Evolutionary conservation across 2,797 vertebrate genomes (phyloP), one percentile per base, ranked within the genome.

Genomic region (Rallus crepitans): DNA sequence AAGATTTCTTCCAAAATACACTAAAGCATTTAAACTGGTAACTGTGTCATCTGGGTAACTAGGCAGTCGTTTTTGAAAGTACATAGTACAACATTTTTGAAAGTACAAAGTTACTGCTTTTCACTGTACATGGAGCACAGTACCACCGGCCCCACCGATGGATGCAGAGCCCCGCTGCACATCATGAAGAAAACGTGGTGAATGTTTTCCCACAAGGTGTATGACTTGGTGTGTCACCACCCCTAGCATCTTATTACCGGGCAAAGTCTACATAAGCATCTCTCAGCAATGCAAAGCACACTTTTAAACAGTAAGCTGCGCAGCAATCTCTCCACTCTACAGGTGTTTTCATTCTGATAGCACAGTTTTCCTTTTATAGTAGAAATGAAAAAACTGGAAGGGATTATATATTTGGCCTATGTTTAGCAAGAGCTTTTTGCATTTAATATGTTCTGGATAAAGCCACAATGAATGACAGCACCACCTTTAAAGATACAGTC

Each of bases 141-240:
- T 19, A 31, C 42, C 52, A 21, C 37, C 2, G 1, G 6, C 42
- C 70, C 30, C 65, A 11, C 13, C 5, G 1, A 24, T 4, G 28
- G 1, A 24, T 4, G 28, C 69, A 64, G 56, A 28, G 20, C 24
- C 9, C 24, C 8, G 1, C 0, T 9, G 31, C 19, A 39, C 39
- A 13, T n/a, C n/a, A 15, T 2, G 11, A 69, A 81, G 57, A 48
- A 48, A 48, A 31, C 20, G 13, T 11, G 12, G 37, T 2, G 18
- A 60, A n/a, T 0, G 0, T 25, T 21, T 60, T 25, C 15, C 61
- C 27, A 15, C 9, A 10, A 42, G 52, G 64, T 4, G 19, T 5
- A 6, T 20, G 39, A 66, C 50, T 10, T 21, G 9, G 31, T 11
- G 17, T 11, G 48, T 28, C 69, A 60, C 28, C 77, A 25, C 12